Evolutionary conservation across 2,113 vertebrate genomes (phyloP), one percentile per base, ranked within the genome.

Genomic region (Corythoichthys intestinalis): DNA sequence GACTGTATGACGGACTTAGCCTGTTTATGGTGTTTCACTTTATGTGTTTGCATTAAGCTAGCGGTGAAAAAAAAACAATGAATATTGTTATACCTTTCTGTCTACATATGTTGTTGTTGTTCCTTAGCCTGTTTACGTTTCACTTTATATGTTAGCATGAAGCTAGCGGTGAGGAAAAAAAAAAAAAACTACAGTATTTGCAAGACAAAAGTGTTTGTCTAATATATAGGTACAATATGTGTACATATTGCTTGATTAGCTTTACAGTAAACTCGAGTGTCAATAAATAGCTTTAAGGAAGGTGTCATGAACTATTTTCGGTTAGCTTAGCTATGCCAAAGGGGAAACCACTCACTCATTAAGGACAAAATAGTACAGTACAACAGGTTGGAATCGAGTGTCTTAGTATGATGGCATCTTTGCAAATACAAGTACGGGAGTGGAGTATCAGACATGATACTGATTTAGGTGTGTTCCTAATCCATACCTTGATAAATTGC

Each of bases 401-500:
- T 44, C 41, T 7, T 1, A 44, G 41, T 44, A 44, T 6, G 1
- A 7, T 7, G 41, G 41, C 41, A 44, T 44, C 41, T 44, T 44
- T 7, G 41, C 10, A 4, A 34, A 1, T 34, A 56, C 8, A 2
- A 56, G 53, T 28, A 56, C 4, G 11, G 13, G 14, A 4, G 14
- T 50, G 14, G 4, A 50, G 14, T 50, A 12, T 50, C 12, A 50
- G 14, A 14, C 48, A 13, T 5, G 10, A 50, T 50, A 15, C 41
- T 3, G 14, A 34, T 56, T 4, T 12, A 3, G 20, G 53, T 34
- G 20, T 20, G 4, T 20, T 28, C 9, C 8, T 17, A 17, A 67
- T 39, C 61, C 83, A 75, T 70, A 95, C 97, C 94, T 98, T 94
- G 68, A 99, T 99, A 78, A 99, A 99, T 84, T 98, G 96, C 59